Evolutionary conservation across 2,888 invertebrate genomes (phyloP), one percentile per base, ranked within the genome.

Genomic region (Ophion obscuratus): DNA sequence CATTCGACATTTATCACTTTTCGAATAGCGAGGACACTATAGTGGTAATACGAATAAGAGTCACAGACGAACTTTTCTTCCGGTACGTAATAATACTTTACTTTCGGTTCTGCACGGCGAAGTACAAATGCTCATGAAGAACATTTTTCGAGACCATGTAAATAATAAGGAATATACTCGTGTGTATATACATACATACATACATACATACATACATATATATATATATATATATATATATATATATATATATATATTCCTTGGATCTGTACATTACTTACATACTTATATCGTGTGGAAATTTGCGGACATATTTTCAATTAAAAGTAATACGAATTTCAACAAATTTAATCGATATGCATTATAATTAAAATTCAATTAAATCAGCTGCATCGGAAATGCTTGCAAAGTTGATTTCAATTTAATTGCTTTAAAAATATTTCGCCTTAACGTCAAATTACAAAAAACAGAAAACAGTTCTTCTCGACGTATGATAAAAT

Each of bases 1-100:
- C 6, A 64, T 27, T 75, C 11, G 20, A 2, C 17, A 17, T 53
- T 53, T 53, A 27, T 57, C n/a, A 20, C 36, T 76, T n/a, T 66
- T 53, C 27, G 20, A 36, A 5, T 47, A 66, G 64, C 79, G 79
- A 36, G 59, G 73, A 75, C 76, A 82, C 74, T 83, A 31, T 62
- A 61, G 24, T 53, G 76, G 66, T 76, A 87, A 88, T 88, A 87
- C 86, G 77, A 87, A 66, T 85, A 80, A 78, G 81, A 88, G 84
- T 85, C 84, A 89, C 87, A 73, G 73, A 84, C 80, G 84, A 85
- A 88, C 66, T 66, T 67, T 61, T 68, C n/a, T 53, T 81, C 53
- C 68, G 75, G 75, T 76, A 86, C 80, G 61, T 64, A 84, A 85
- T 86, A 88, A 87, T 88, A 88, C 88, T 88, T 85, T 77, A 85